Conservation (phyloP, 1,140 invertebrate species). For the Leucophenga varia region DNA sequence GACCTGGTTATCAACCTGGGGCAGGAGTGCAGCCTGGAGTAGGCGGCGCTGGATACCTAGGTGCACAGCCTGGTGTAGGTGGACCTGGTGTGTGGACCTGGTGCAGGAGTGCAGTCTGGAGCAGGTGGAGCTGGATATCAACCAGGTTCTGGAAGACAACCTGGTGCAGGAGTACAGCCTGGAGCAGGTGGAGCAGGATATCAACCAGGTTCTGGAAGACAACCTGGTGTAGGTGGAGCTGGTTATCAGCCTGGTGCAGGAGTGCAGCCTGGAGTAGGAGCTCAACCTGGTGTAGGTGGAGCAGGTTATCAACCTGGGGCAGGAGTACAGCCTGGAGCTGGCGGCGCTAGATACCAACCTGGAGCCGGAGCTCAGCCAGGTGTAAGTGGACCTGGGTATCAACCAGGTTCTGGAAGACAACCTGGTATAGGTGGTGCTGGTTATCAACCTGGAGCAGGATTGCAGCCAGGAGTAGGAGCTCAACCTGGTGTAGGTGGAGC, state of each 20-base stretch:
- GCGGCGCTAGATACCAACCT: conserved; percentile 5
- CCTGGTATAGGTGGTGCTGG: not conserved
- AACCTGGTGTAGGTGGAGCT: not conserved
- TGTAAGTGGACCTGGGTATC: not conserved
- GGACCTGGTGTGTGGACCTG: conserved; percentile 9
- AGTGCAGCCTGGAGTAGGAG: conserved; percentile 13
- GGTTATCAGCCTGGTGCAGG: conserved; percentile 1
- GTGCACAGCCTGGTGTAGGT: conserved; percentile 4
- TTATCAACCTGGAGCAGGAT: not conserved
- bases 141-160: conserved; percentile 3
- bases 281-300: conserved; percentile 8
- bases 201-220: conserved; percentile 10
- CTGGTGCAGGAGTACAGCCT: conserved; percentile 14
- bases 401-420: conserved; percentile 10
- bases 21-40: not conserved
- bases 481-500: conserved; percentile 3
- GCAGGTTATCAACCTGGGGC: conserved; percentile 7
- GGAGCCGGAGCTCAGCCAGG: conserved; percentile 11
- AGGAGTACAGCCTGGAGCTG: conserved; percentile 1
- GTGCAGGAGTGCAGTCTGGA: conserved; percentile 5
- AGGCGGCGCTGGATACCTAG: not conserved
- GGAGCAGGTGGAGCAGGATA: conserved; percentile 6
- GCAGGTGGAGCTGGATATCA: not conserved
- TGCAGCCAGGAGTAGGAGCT: not conserved
- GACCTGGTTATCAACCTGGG: not conserved